Evolutionary conservation across 2,888 invertebrate species (phyloP).

Genomic region (Aromia moschata): DNA sequence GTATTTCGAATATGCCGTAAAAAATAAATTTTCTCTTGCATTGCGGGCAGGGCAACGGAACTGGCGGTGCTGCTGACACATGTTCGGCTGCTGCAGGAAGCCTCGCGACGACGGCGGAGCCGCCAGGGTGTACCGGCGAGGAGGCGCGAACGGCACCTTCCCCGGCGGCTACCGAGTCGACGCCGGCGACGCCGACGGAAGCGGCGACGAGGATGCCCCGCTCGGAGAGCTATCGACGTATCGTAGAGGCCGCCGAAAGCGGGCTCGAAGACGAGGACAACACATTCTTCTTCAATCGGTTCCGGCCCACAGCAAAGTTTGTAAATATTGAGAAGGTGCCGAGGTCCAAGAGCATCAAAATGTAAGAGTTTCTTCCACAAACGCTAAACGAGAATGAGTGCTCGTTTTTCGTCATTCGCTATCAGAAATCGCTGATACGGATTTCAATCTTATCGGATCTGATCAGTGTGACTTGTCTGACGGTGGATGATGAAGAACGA

Average conservation of each 20-base stretch:
- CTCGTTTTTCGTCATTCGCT: no score
- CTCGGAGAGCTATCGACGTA: conserved; percentile 64
- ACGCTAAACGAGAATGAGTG: no score
- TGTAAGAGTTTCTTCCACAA: conserved; percentile 57
- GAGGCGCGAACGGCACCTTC: conserved; percentile 27
- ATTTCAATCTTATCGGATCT: no score
- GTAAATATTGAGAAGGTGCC: conserved; percentile 61
- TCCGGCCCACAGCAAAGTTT: conserved; percentile 59
- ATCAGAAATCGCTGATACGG: no score
- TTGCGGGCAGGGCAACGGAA: conserved; percentile 65
- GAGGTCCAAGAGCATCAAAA: conserved; percentile 57
- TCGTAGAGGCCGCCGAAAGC: conserved; percentile 59
- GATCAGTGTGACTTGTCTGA: no score
- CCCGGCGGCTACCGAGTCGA: conserved; percentile 54
- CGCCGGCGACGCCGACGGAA: conserved; percentile 62
- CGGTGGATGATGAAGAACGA: no score
- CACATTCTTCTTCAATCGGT: conserved; percentile 58
- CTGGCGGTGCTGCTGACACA: conserved; percentile 66
- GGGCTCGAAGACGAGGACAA: conserved; percentile 43
- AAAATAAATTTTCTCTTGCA: conserved; percentile 48
- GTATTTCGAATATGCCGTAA: no score
- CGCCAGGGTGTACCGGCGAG: conserved; percentile 20
- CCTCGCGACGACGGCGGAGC: conserved; percentile 34
- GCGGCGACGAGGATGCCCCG: conserved; percentile 67
- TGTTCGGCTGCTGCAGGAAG: conserved; percentile 63